These are phyloP conservation scores for Drosophila ambigua DNA, from an alignment of 1,140 invertebrate genomes.

Conservation along the genomic window DNA sequence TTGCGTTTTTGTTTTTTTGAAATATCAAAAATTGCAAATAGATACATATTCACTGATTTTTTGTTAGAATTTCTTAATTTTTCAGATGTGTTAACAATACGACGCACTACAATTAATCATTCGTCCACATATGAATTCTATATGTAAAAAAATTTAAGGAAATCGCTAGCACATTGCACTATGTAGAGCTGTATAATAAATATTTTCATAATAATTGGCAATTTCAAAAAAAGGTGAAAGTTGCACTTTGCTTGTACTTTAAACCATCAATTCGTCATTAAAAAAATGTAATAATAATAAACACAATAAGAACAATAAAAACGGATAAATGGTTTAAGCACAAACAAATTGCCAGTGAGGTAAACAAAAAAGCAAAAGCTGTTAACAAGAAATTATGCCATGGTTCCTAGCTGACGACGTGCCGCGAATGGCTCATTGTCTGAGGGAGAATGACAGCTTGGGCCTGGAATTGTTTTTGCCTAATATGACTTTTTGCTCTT, in stretches of 20 bases:
- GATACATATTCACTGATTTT: constrained; percentile 52
- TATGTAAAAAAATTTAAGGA: constrained; percentile 63
- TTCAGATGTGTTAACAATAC: constrained; percentile 53
- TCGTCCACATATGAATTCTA: constrained; percentile 50
- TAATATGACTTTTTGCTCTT: constrained; percentile 98
- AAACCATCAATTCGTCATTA: constrained; percentile 28
- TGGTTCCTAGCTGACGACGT: constrained; percentile 9
- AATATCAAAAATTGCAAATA: constrained; percentile 68
- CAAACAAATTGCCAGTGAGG: constrained; percentile 51
- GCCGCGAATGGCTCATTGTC: constrained; percentile 88
- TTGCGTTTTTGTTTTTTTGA: constrained; percentile 36
- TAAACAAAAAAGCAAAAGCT: constrained; percentile 61
- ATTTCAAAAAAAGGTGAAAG: constrained; percentile 53
- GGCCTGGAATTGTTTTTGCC: constrained; percentile 98
- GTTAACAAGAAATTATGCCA: constrained; percentile 60
- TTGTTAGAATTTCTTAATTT: constrained; percentile 32
- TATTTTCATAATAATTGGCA: constrained; percentile 56
- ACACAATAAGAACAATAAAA: constrained; percentile 61
- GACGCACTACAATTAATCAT: constrained; percentile 66
- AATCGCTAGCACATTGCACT: constrained; percentile 71
- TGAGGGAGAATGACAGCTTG: constrained; percentile 96
- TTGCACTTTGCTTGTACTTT: constrained; percentile 50
- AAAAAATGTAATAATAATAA: constrained; percentile 45
- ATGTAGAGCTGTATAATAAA: constrained; percentile 58
- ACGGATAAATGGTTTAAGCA: constrained; percentile 33